Conservation (phyloP, 2,888 invertebrate species). For the Torymus auratus region DNA sequence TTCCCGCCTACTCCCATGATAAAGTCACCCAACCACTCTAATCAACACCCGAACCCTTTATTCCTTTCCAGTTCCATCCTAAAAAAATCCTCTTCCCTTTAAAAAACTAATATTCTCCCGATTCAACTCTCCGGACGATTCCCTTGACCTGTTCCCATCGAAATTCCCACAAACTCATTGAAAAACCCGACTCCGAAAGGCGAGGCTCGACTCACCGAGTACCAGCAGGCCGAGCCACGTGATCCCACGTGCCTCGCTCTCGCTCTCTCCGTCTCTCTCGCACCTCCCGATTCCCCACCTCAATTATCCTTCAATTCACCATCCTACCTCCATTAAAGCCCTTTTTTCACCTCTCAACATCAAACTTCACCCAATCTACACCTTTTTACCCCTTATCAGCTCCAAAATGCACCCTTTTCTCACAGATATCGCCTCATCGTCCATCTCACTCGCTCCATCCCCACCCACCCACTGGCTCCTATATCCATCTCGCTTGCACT, state of each 20-base stretch:
- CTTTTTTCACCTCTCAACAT: background rate
- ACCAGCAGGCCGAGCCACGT: conserved; percentile 64
- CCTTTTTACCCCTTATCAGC: too few species aligned
- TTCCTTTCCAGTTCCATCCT: background rate
- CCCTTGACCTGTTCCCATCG: too few species aligned
- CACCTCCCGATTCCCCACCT: background rate
- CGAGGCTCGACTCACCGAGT: conserved; percentile 26
- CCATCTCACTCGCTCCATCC: background rate
- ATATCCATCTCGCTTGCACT: conserved; percentile 45
- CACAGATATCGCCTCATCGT: background rate
- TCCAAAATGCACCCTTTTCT: background rate
- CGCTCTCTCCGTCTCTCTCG: conserved; percentile 58
- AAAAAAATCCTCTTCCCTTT: too few species aligned
- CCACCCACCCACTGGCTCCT: conserved; percentile 17
- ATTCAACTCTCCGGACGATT: too few species aligned
- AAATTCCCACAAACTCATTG: too few species aligned
- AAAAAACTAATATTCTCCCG: too few species aligned
- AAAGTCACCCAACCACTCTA: background rate
- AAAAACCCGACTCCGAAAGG: background rate
- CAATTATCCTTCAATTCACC: background rate
- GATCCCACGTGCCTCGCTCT: conserved; percentile 69
- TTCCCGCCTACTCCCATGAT: conserved; percentile 8
- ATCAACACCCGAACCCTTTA: background rate
- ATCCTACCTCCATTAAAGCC: background rate
- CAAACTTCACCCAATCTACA: background rate